A percentile compares a stretch with the other conserved stretches of the same genome.
Conservation (phyloP, 1,140 invertebrate genomes). For the Protaetia brevitarsis region DNA sequence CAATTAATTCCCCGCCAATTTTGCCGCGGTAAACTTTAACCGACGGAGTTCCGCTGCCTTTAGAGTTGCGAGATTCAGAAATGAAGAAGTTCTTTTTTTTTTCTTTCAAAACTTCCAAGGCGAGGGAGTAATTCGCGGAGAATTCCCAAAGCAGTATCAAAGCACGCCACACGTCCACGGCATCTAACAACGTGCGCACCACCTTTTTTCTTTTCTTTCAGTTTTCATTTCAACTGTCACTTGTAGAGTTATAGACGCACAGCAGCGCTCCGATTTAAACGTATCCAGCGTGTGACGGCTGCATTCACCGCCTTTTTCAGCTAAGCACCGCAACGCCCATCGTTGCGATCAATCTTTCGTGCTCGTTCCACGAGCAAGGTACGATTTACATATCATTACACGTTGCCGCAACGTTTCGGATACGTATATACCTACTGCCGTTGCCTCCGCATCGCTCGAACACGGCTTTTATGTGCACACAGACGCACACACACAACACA, state of each 20-base stretch:
- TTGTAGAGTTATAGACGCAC: too few species aligned
- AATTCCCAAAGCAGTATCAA: too few species aligned
- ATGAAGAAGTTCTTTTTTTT: too few species aligned
- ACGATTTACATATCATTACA: conserved; percentile 10
- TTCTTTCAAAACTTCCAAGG: too few species aligned
- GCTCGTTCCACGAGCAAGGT: neutral
- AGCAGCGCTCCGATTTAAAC: neutral
- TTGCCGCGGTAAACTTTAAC: too few species aligned
- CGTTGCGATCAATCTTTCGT: neutral
- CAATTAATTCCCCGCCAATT: too few species aligned
- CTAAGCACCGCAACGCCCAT: neutral
- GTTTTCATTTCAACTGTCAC: neutral
- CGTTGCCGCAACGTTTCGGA: neutral
- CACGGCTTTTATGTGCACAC: neutral
- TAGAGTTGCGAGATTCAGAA: too few species aligned
- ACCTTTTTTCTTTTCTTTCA: neutral
- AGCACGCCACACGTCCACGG: too few species aligned
- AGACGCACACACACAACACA: neutral
- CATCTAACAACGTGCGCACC: neutral
- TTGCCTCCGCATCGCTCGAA: neutral
- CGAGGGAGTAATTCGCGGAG: too few species aligned
- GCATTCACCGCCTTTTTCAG: conserved; percentile 1
- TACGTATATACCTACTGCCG: neutral
- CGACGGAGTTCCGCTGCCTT: too few species aligned
- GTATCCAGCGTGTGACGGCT: neutral